phyloP scores from a whole-genome alignment of 2,113 vertebrate species.

The Aphyosemion australe region DNA sequence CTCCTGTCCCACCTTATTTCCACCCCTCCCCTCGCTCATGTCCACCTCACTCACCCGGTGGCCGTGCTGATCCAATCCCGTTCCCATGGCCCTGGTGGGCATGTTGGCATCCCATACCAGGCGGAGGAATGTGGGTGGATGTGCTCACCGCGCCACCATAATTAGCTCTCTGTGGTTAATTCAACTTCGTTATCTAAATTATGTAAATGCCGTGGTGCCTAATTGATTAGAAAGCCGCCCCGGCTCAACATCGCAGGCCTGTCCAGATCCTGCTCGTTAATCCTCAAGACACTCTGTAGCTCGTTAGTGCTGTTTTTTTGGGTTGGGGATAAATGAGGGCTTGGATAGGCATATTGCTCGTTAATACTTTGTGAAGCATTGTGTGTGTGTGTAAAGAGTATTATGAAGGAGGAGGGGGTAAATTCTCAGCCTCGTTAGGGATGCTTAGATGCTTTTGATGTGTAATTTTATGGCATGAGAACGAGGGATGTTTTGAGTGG shows the following conservation, averaged over 20 bases:
- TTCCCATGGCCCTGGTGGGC: slow-evolving; percentile 72
- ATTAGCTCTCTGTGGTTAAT: slow-evolving; percentile 80
- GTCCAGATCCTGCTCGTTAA: slow-evolving; percentile 76
- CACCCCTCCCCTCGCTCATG: slow-evolving; percentile 1
- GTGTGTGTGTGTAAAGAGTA: slow-evolving; percentile 33
- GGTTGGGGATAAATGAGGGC: slow-evolving; percentile 32
- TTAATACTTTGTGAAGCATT: slow-evolving; percentile 75
- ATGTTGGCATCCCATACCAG: slow-evolving; percentile 58
- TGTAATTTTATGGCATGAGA: slow-evolving; percentile 77
- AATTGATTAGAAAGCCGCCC: slow-evolving; percentile 75
- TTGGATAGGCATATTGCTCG: slow-evolving; percentile 63
- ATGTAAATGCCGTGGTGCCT: slow-evolving; percentile 78
- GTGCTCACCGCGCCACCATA: slow-evolving; percentile 55
- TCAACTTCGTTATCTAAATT: slow-evolving; percentile 79
- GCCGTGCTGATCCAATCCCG: slow-evolving; percentile 29
- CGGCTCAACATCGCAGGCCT: slow-evolving; percentile 47
- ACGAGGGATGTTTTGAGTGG: slow-evolving; percentile 61
- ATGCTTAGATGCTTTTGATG: slow-evolving; percentile 74
- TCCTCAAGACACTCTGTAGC: slow-evolving; percentile 74
- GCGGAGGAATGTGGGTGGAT: slow-evolving; percentile 54
- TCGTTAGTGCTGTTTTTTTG: slow-evolving; percentile 71
- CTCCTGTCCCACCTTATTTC: not conserved
- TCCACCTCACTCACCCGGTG: slow-evolving; percentile 16
- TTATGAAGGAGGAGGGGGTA: slow-evolving; percentile 40
- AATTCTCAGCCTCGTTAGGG: slow-evolving; percentile 73